Evolutionary conservation across 64 coral and sea anemone species (phyloP).

Genomic region (Montipora cactus): DNA sequence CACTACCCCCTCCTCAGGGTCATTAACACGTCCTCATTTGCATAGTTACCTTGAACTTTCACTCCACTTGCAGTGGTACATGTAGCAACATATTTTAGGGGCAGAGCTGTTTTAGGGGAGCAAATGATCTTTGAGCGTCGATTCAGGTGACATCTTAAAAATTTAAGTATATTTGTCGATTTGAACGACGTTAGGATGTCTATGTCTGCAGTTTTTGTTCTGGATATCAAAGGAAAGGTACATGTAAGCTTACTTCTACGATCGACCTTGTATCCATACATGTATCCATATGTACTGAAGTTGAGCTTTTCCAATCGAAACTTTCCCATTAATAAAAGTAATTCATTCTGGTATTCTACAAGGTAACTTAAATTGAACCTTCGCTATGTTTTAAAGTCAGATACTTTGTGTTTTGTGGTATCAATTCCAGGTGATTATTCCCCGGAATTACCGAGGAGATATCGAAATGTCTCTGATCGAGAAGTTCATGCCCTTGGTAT

Average conservation of each 20-base stretch:
- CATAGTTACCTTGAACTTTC: not conserved
- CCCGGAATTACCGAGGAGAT: conserved; percentile 96
- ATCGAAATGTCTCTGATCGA: conserved; percentile 92
- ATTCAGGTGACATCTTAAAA: not conserved
- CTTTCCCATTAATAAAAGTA: too few species aligned
- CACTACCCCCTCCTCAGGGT: not conserved
- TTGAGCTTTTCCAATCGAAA: not conserved
- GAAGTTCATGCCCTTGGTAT: conserved; percentile 97
- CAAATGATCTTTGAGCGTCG: not conserved
- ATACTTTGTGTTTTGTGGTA: not conserved
- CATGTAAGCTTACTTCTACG: not conserved
- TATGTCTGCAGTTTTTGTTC: conserved; percentile 91
- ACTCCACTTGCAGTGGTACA: not conserved
- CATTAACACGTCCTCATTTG: not conserved
- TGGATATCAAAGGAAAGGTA: conserved; percentile 99
- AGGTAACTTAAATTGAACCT: not conserved
- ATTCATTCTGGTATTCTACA: not conserved
- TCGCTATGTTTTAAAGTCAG: not conserved
- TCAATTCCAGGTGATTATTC: conserved; percentile 85
- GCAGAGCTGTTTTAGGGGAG: not conserved
- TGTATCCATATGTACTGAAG: not conserved
- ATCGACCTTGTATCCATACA: not conserved
- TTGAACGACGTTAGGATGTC: conserved; percentile 71
- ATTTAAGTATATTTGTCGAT: not conserved
- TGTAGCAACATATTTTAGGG: not conserved